Evolutionary conservation across 2,888 invertebrate species (phyloP), one percentile per base, ranked within the genome.

Genomic region (Sympetrum striolatum): DNA sequence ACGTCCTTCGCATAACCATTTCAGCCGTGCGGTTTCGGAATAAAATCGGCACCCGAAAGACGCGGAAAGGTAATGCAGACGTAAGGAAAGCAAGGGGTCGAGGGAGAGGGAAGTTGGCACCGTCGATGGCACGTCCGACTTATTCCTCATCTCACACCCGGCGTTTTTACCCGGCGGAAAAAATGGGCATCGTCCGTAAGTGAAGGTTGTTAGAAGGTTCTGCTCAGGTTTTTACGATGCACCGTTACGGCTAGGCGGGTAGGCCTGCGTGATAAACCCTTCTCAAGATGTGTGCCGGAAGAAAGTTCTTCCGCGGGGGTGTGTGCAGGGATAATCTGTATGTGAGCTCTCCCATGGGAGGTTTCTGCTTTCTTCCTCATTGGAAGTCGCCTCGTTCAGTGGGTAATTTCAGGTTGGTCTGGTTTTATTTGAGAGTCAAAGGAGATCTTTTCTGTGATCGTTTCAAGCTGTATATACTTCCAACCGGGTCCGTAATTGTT

Each of bases 201-300:
- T 60, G 86, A 60, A 39, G 86, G 37, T 86, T 35, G 37, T 58
- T 58, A 48, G 82, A 44, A 58, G 82, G 58, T 35, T 37, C 60
- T 44, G 37, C 86, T 86, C 86, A 60, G 58, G 60, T 86, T 86
- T 86, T 86, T 64, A 86, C 86, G 86, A 60, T 64, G 37, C 86
- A 86, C 86, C 86, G 86, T 86, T 86, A 86, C 22, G n/a, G 86
- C 64, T 58, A 31, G 60, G 86, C 18, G 18, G 58, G 82, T 18
- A 31, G 82, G 82, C 25, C 35, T 58, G 86, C 64, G 86, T 39
- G 60, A 86, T 86, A 86, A 60, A 86, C 86, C 60, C 60, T 37
- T 37, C 86, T 22, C 60, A 60, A 15, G 22, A n/a, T 82, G 86
- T 60, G 58, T 86, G 86, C 86, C 86, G 86, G 86, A 86, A 86